A percentile compares a stretch with the other conserved stretches of the same genome.
Evolutionary conservation across 2,113 vertebrate species (phyloP).

Genomic region (Gopherus flavomarginatus): DNA sequence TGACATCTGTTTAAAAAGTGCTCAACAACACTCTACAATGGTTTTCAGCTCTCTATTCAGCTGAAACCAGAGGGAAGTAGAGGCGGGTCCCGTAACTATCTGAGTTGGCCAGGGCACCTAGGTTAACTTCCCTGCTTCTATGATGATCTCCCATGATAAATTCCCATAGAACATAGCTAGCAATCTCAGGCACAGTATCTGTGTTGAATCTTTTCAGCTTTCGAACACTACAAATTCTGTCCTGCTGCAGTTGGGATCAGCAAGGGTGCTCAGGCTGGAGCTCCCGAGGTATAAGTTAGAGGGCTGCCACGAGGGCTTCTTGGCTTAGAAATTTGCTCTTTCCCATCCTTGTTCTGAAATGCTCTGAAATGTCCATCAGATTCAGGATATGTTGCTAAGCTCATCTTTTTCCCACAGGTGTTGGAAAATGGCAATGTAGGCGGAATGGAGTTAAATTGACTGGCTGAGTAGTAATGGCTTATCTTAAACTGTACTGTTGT

Average conservation of each 20-base stretch:
- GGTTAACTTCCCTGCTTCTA: accelerated
- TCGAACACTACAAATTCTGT: accelerated
- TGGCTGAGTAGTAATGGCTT: background rate
- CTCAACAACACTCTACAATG: background rate
- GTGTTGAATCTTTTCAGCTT: background rate
- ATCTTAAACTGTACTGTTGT: too few species aligned
- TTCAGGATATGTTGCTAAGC: background rate
- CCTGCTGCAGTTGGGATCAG: background rate
- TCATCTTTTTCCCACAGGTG: background rate
- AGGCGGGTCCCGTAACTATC: background rate
- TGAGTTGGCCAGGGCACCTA: background rate
- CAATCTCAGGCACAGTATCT: background rate
- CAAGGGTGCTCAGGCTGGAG: background rate
- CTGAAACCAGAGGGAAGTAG: background rate
- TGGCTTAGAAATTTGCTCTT: background rate
- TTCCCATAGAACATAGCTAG: background rate
- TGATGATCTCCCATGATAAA: accelerated
- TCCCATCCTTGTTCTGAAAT: background rate
- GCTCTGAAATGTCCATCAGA: background rate
- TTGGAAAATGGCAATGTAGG: background rate
- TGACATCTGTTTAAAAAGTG: background rate
- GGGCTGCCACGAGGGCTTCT: background rate
- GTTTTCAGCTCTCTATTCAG: background rate
- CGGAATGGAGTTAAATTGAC: background rate
- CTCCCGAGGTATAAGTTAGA: accelerated